Percentiles rank a stretch among this genome's conserved stretches.
phyloP scores from a whole-genome alignment of 2,888 invertebrate species.

The Liodrosophila aerea region DNA sequence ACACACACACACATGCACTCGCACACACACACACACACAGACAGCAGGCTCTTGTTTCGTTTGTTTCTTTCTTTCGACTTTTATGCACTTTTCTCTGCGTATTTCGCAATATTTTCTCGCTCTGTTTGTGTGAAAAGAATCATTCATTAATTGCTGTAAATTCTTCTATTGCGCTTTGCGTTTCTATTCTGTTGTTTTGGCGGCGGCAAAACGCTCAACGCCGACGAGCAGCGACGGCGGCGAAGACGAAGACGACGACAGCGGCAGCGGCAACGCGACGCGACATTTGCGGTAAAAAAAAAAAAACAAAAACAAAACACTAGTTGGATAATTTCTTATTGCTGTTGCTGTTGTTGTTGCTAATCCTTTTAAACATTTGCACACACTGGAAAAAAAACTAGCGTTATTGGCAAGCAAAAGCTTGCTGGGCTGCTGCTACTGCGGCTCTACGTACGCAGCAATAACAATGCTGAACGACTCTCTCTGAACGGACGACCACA shows the following conservation, averaged over 20 bases:
- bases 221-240: constrained; percentile 36
- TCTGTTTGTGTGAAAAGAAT: no score
- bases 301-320: neutral
- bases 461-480: neutral
- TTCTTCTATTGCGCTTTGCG: neutral
- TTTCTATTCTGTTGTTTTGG: constrained; percentile 52
- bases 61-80: constrained; percentile 7
- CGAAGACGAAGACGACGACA: constrained; percentile 61
- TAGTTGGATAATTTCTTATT: constrained; percentile 5
- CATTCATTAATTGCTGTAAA: neutral
- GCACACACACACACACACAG: constrained; percentile 28
- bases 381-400: no score
- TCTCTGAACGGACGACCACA: constrained; percentile 32
- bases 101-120: neutral
- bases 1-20: constrained; percentile 18
- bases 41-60: constrained; percentile 4
- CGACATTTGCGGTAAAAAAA: constrained; percentile 21
- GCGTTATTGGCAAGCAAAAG: no score
- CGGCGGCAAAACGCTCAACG: constrained; percentile 67
- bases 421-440: constrained; percentile 17
- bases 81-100: neutral
- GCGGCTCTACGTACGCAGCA: constrained; percentile 37
- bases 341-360: constrained; percentile 5
- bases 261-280: constrained; percentile 57
- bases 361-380: neutral